A percentile compares a stretch with the other conserved stretches of the same genome.
phyloP scores from a whole-genome alignment of 2,888 invertebrate species.

The Blastobasis adustella region DNA sequence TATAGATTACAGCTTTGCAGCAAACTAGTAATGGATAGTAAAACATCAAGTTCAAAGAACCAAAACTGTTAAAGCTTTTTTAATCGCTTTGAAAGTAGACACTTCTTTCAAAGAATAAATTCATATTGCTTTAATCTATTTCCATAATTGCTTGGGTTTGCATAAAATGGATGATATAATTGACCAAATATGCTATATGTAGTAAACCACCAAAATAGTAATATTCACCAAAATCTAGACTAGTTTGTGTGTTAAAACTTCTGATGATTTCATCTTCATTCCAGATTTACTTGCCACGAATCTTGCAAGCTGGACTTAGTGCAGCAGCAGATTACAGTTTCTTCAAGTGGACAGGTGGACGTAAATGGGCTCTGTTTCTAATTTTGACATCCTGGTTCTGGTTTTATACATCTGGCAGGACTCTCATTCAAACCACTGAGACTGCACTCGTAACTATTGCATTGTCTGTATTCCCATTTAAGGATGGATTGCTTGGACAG shows the following conservation, averaged over 20 bases:
- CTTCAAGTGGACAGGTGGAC: constrained; percentile 81
- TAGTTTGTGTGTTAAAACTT: constrained; percentile 2
- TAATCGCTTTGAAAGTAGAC: too few species aligned
- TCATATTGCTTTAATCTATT: too few species aligned
- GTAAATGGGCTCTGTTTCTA: constrained; percentile 85
- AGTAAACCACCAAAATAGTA: too few species aligned
- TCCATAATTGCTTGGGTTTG: too few species aligned
- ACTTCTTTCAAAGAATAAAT: too few species aligned
- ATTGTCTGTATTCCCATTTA: constrained; percentile 83
- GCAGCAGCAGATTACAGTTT: constrained; percentile 83
- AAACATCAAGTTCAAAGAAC: too few species aligned
- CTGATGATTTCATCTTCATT: constrained; percentile 21
- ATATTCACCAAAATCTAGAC: too few species aligned
- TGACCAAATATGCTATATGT: too few species aligned
- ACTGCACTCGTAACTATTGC: constrained; percentile 87
- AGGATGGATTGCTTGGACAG: constrained; percentile 59
- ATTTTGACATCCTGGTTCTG: constrained; percentile 91
- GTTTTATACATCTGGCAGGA: constrained; percentile 92
- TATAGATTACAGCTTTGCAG: too few species aligned
- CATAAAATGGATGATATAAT: too few species aligned
- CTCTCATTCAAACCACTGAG: constrained; percentile 91
- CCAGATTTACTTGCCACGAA: constrained; percentile 82
- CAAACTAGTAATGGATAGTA: too few species aligned
- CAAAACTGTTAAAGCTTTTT: too few species aligned
- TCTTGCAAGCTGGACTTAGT: constrained; percentile 87